Evolutionary conservation across 2,888 invertebrate species (phyloP), one percentile per base, ranked within the genome.

Genomic region (Trachelus stipa): DNA sequence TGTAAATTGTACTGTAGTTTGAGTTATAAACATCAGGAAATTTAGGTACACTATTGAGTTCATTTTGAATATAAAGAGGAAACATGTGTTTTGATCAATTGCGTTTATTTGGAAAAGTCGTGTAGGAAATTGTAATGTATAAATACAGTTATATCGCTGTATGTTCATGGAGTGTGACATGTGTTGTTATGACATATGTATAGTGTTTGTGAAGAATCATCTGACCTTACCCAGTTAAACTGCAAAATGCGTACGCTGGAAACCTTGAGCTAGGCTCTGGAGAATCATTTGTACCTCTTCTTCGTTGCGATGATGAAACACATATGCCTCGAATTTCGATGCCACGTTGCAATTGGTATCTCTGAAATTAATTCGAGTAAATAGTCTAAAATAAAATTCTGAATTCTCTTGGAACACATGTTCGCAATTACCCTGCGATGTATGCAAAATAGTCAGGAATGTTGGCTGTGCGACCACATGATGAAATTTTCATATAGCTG

Each of bases 401-500:
- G 12, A 69, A 33, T 34, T 69, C 34, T 69, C 34, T 75, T 75
- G 1, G 35, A 30, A 34, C 33, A 33, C 12, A 37, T 23, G 15
- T 30, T 30, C n/a, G 23, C 11, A 33, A 69, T 37, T 90, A 94
- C 94, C 94, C 94, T 71, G 94, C 93, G 84, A 94, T 93, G 85
- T 94, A 95, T 35, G 94, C 94, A 89, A 94, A 94, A 87, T 94
- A 92, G 84, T 93, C 90, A 23, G 93, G 92, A 84, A 92, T 91
- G 82, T 92, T 92, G 9, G 92, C 91, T 15, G 93, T 92, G 77
- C 93, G 92, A 23, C 94, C 94, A 90, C 95, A 95, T 0, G 94
- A 93, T 1, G 94, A 94, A 81, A 95, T 94, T 88, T 94, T 94
- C 92, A 95, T 94, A 86, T 93, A 95, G 74, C 93, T 93, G 88